Evolutionary conservation across 1,140 invertebrate species (phyloP), one percentile per base, ranked within the genome.

Genomic region (Choristoneura fumiferana): DNA sequence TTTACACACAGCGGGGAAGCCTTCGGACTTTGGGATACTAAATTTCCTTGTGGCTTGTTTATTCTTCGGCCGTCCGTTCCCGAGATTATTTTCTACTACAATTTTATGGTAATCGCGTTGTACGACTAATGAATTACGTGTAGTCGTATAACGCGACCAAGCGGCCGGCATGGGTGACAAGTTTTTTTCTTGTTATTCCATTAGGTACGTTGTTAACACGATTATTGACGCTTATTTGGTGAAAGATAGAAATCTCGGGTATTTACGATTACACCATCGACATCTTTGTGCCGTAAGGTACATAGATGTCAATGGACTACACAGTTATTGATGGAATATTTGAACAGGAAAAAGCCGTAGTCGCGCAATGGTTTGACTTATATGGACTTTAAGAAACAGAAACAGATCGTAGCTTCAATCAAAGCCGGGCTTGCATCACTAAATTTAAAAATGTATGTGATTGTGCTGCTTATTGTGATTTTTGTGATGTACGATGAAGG

Each of bases 31-130:
- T 75, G 63, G 1, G 80, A 60, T 73, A 79, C 76, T 87, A 84
- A 87, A 87, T 84, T 82, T 77, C 74, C 73, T 35, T 67, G 59
- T 84, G 81, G 79, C 81, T 82, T 84, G 81, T 87, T 85, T 87
- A 87, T 87, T 83, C 70, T 67, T 73, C 69, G 63, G 65, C 34
- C 62, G 58, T n/a, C n/a, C n/a, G 67, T 15, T 57, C 54, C 67
- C 62, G 58, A 78, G 81, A 87, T 87, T 87, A 87, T 85, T 84
- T 83, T 87, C 81, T 83, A 87, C 81, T 85, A 85, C 78, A 73
- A 52, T 84, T 84, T 87, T 85, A 85, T 85, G 84, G 71, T 87
- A 85, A 87, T 84, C 76, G 70, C 43, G 63, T 53, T 66, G 63
- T 67, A 82, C 70, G 69, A 70, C 78, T 84, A 87, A 87, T 84